Conservation (phyloP, 2,888 invertebrate genomes). For the Pseudeuparius sepicola region DNA sequence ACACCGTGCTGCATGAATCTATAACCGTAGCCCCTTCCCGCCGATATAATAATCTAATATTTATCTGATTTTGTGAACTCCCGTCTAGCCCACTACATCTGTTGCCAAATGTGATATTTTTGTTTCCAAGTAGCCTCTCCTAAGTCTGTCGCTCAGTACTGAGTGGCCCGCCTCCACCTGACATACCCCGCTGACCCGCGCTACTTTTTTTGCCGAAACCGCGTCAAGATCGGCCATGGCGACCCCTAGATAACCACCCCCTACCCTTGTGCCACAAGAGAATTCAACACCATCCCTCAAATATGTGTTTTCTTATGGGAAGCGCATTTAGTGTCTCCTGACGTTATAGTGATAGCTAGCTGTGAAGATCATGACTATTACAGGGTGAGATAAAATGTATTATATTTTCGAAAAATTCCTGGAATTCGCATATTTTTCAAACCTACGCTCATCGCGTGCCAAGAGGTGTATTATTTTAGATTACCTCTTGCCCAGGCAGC, state of each 20-base stretch:
- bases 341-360: constrained; percentile 7
- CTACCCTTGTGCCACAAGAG: constrained; percentile 1
- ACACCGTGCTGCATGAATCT: no score
- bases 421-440: no score
- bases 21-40: no score
- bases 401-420: no score
- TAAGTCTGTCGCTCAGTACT: constrained; percentile 35
- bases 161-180: constrained; percentile 30
- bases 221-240: constrained; percentile 13
- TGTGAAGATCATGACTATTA: no score
- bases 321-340: constrained; percentile 1
- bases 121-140: constrained; percentile 35
- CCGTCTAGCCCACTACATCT: constrained; percentile 37
- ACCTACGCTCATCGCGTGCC: no score
- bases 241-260: constrained; percentile 3
- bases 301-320: no score
- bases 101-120: constrained; percentile 43
- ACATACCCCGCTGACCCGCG: constrained; percentile 28
- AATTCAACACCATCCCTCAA: constrained; percentile 1
- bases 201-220: constrained; percentile 19
- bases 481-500: no score
- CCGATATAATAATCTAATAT: constrained; percentile 32
- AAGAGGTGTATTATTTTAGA: no score
- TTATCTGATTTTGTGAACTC: constrained; percentile 38
- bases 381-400: no score